These are phyloP conservation scores for Boulengeromyrus knoepffleri DNA, from an alignment of 2,113 vertebrate genomes.

Conservation along the genomic window DNA sequence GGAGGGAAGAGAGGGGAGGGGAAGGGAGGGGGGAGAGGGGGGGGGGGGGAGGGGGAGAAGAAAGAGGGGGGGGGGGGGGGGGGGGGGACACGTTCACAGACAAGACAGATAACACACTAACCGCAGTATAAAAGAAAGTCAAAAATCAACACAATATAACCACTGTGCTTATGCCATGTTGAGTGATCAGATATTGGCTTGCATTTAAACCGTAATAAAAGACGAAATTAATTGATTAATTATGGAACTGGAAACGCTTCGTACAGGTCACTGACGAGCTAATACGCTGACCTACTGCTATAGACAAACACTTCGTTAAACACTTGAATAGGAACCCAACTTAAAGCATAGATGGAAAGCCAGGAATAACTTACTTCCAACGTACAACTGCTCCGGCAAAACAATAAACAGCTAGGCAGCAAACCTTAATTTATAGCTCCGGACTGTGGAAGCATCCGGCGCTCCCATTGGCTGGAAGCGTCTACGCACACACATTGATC, in stretches of 20 bases:
- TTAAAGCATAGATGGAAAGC: background rate
- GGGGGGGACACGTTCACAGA: background rate
- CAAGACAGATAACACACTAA: background rate
- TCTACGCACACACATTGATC: background rate
- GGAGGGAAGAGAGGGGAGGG: no score
- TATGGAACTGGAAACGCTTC: background rate
- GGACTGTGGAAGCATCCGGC: background rate
- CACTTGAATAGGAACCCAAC: background rate
- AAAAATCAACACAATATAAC: background rate
- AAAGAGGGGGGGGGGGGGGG: no score
- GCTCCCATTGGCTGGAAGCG: background rate
- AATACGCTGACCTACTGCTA: background rate
- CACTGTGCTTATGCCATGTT: background rate
- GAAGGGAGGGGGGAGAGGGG: no score
- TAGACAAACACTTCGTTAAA: background rate
- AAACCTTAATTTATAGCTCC: background rate
- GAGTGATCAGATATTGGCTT: background rate
- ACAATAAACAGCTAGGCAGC: background rate
- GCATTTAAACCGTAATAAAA: background rate
- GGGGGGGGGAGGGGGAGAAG: no score
- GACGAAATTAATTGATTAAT: background rate
- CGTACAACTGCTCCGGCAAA: background rate
- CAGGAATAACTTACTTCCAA: background rate
- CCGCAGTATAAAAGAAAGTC: background rate
- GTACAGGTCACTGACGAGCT: background rate